Conservation (phyloP, 2,797 vertebrate species). For the Champsocephalus gunnari region DNA sequence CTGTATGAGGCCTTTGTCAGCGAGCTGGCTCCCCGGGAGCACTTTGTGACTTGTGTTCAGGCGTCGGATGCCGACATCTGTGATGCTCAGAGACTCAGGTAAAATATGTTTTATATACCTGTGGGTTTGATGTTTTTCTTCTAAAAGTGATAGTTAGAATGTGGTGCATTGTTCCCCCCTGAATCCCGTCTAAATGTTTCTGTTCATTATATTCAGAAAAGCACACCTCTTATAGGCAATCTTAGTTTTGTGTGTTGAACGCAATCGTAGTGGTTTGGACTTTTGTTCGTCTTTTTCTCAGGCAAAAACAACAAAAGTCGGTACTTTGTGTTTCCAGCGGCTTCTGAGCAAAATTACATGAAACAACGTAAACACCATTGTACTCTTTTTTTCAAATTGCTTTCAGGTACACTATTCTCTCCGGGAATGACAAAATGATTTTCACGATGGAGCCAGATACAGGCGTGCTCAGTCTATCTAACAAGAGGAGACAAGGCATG, state of each 20-base stretch:
- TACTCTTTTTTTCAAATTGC: conserved; percentile 6
- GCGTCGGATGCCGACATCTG: conserved; percentile 93
- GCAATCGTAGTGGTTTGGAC: background rate
- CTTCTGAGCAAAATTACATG: conserved; percentile 7
- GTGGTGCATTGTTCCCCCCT: background rate
- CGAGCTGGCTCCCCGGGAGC: conserved; percentile 90
- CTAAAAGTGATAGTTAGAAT: background rate
- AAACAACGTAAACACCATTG: background rate
- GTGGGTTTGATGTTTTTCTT: conserved; percentile 9
- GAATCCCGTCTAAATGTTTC: conserved; percentile 4
- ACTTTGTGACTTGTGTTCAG: conserved; percentile 94
- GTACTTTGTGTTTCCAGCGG: conserved; percentile 13
- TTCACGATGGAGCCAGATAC: conserved; percentile 90
- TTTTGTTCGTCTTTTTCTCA: conserved; percentile 18
- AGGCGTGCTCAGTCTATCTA: conserved; percentile 92
- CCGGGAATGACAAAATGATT: conserved; percentile 94
- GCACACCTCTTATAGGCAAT: background rate
- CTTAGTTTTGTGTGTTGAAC: background rate
- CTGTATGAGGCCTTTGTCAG: conserved; percentile 92
- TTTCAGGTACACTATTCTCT: conserved; percentile 91
- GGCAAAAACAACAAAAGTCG: conserved; percentile 3
- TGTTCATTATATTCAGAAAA: conserved; percentile 8
- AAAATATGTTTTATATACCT: conserved; percentile 2
- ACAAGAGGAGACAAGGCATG: conserved; percentile 87
- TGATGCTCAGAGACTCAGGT: conserved; percentile 86